phyloP scores from a whole-genome alignment of 2,113 vertebrate species.

The Macroglossus sobrinus region DNA sequence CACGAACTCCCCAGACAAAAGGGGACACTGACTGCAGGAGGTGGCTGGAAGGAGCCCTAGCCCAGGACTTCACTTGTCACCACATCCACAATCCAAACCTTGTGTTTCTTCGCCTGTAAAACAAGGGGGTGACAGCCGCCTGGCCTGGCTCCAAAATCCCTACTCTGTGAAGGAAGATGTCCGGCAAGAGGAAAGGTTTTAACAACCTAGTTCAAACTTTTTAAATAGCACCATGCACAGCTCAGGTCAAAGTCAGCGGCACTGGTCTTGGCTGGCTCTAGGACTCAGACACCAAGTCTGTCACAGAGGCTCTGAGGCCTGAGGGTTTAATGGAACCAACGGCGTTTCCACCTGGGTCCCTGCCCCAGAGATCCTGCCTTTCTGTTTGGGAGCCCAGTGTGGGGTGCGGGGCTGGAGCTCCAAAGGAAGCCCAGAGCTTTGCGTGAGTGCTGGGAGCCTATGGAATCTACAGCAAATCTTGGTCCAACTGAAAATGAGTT shows the following conservation, averaged over 20 bases:
- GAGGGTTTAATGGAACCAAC: background rate
- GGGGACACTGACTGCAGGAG: background rate
- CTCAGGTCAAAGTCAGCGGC: background rate
- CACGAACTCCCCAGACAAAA: background rate
- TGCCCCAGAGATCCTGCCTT: background rate
- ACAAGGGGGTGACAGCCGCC: background rate
- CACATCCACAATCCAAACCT: background rate
- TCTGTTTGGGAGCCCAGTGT: background rate
- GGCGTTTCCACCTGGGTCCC: background rate
- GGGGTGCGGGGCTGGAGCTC: background rate
- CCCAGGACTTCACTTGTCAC: background rate
- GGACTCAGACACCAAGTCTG: background rate
- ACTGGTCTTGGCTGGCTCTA: background rate
- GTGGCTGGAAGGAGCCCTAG: background rate
- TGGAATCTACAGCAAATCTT: background rate
- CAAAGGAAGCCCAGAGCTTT: background rate
- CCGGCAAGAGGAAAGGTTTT: background rate
- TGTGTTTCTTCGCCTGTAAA: background rate
- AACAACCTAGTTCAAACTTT: background rate
- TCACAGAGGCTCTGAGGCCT: background rate
- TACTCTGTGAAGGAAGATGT: background rate
- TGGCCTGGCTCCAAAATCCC: background rate
- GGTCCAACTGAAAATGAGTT: slow-evolving; percentile 47
- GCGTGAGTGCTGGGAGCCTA: background rate
- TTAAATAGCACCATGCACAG: background rate